A percentile compares a stretch with the other conserved stretches of the same genome.
phyloP scores from a whole-genome alignment of 2,888 invertebrate species.

The Rhagium mordax region DNA sequence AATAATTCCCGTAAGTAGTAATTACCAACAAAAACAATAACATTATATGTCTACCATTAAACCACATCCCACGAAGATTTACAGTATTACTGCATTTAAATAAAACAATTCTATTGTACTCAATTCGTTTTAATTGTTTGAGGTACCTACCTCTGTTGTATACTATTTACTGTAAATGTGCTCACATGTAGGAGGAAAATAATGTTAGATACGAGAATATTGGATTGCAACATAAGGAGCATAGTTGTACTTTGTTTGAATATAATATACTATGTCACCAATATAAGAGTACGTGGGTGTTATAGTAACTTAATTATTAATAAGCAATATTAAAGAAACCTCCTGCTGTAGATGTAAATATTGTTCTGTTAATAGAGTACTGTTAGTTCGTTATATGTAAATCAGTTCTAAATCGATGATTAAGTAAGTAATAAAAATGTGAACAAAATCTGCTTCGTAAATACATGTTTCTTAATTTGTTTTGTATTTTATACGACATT shows the following conservation, averaged over 20 bases:
- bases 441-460: no score
- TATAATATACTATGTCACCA: neutral
- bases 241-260: slow-evolving; percentile 1
- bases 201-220: neutral
- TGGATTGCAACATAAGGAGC: slow-evolving; percentile 14
- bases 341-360: neutral
- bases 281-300: slow-evolving; percentile 4
- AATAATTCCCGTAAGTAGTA: neutral
- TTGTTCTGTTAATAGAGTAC: neutral
- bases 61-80: neutral
- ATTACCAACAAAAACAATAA: neutral
- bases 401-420: neutral
- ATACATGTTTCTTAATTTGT: no score
- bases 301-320: slow-evolving; percentile 16
- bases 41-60: neutral
- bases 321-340: neutral
- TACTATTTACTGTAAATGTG: slow-evolving; percentile 11
- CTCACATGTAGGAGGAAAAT: slow-evolving; percentile 14
- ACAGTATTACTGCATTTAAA: slow-evolving; percentile 1
- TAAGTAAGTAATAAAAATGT: neutral
- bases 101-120: slow-evolving; percentile 1
- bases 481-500: no score
- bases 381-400: neutral
- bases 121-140: slow-evolving; percentile 4
- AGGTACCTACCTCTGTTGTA: neutral